Base-by-base conservation (phyloP, 2,113 vertebrate species). In the Burhinus oedicnemus region DNA sequence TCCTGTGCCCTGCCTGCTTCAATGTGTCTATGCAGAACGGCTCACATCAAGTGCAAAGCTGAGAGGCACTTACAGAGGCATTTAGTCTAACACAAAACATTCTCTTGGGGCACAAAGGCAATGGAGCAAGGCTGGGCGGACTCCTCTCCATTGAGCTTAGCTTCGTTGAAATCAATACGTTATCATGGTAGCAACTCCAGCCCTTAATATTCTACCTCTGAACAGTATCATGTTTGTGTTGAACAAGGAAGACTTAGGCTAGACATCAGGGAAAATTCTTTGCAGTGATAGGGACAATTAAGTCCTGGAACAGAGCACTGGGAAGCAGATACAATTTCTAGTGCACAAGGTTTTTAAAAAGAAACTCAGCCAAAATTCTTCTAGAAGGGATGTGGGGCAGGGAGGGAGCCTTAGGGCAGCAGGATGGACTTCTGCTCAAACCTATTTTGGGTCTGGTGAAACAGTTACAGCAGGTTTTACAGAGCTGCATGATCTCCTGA, bases 31-130 rank as follows among this genome's bases (percentile, higher is more conserved):
- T 14, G 80, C 62, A 62, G 71, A 66, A 8, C 2, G 30, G 93
- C 89, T 85, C 70, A 75, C 52, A 5, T 2, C 3, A 65, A 75
- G 83, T 3, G 16, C 83, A 51, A 62, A 45, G 83, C 90, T 70
- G 76, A 92, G 86, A 86, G 90, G 88, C 83, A 84, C 95, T 95
- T 89, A 78, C 36, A 71, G 83, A 95, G 68, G 83, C 91, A 74
- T 93, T 95, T 74, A 86, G 60, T 20, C 86, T 40, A 29, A 92
- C 88, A 84, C 92, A 66, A 75, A 92, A 86, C 64, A 15, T 77
- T 32, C 95, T 95, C 91, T 18, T 62, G 83, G 92, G 96, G 89
- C 86, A 79, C 23, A 5, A 40, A 47, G 71, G 77, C 64, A 66
- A 72, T 74, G 82, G 82, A 91, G 85, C 36, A 40, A 74, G 93